phyloP scores from a whole-genome alignment of 1,140 invertebrate species.

The Laupala kohalensis region DNA sequence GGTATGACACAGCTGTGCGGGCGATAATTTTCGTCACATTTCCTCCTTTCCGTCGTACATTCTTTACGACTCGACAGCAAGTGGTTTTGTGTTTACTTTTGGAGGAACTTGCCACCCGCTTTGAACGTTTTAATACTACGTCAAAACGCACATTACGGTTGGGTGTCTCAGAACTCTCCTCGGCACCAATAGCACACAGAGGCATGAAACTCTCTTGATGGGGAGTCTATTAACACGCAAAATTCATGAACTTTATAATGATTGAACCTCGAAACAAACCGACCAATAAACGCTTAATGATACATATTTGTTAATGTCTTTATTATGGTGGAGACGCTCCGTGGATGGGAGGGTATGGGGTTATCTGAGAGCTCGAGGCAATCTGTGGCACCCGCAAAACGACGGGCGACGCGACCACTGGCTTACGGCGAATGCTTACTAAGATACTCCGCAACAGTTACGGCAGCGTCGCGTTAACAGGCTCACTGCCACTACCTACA shows the following conservation, averaged over 20 bases:
- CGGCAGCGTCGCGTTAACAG: not conserved
- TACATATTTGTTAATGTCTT: not conserved
- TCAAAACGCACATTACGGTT: not conserved
- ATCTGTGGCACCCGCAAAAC: not conserved
- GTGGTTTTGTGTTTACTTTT: not conserved
- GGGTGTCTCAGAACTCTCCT: not conserved
- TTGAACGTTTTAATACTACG: not conserved
- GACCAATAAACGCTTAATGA: not conserved
- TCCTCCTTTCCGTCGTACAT: not conserved
- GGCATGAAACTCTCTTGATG: not conserved
- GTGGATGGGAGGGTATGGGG: too few species aligned
- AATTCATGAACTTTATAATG: not conserved
- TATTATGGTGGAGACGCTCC: not conserved
- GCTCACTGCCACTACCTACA: not conserved
- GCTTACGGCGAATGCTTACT: not conserved
- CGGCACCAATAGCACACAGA: not conserved
- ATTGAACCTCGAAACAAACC: not conserved
- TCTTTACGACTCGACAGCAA: not conserved
- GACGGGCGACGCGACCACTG: not conserved
- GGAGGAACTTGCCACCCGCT: not conserved
- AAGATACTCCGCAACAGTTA: not conserved
- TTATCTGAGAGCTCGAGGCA: not conserved
- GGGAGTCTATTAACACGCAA: not conserved
- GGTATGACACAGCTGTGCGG: too few species aligned
- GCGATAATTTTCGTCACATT: too few species aligned